Evolutionary conservation across 2,888 invertebrate species (phyloP), one percentile per base, ranked within the genome.

Genomic region (Diabrotica balteata): DNA sequence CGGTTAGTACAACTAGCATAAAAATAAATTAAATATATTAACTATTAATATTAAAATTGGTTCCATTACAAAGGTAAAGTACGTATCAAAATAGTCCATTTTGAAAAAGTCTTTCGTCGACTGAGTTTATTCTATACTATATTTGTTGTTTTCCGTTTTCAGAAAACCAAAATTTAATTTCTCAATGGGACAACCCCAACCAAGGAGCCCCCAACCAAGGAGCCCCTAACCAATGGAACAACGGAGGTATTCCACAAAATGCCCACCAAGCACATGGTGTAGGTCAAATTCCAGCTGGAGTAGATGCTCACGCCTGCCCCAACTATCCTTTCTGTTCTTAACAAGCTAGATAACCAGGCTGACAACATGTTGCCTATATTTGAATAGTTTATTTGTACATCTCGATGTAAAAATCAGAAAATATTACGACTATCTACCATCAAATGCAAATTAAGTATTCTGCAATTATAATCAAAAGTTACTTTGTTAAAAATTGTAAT

Each of bases 311-410:
- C 61, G 73, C 82, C 17, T 84, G 84, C 73, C 84, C 84, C 70
- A 84, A 84, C 78, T 84, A 84, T 69, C 84, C 84, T 47, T 84
- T 82, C 82, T 84, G 84, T 71, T 79, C 62, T 53, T 71, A 66
- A 60, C 42, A 59, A 74, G 72, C 42, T 64, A 68, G 72, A 68
- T 68, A 72, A 74, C 74, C 76, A 77, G 10, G 77, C 76, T 77
- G 76, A 77, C 77, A 75, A 71, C 77, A 77, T 77, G 77, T 76
- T 76, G 73, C 72, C 53, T 57, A 55, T 66, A 58, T 58, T 43
- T 42, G 8, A 66, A 54, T 32, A 47, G 47, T 47, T 47, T 47
- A 47, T 4, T 47, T 47, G 4, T 47, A 32, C 32, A 32, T 32
- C 32, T 32, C 32, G 32, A 2, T 32, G 32, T 32, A 32, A 32